These are phyloP conservation scores for Ahaetulla prasina DNA, from an alignment of 2,113 vertebrate genomes.

Conservation along the genomic window DNA sequence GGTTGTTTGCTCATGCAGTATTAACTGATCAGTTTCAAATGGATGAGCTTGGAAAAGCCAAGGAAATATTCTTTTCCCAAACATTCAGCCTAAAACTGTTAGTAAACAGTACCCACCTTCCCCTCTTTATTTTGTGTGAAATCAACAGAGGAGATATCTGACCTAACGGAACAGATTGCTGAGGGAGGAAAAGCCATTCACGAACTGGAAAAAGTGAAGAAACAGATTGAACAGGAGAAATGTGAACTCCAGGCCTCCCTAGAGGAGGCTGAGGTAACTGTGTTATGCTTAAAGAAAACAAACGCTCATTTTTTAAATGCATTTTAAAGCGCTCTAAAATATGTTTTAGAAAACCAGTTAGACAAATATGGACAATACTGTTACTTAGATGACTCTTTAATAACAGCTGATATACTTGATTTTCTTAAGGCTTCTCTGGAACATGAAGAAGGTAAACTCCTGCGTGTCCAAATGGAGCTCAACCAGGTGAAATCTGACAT, in stretches of 20 bases:
- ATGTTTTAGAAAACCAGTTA: not conserved
- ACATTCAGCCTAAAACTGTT: too few species aligned
- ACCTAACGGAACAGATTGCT: conserved; percentile 79
- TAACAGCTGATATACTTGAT: not conserved
- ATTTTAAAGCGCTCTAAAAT: not conserved
- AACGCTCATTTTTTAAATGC: not conserved
- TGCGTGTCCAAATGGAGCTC: conserved; percentile 71
- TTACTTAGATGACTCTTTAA: conserved; percentile 18
- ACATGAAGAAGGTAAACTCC: conserved; percentile 74
- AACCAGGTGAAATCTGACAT: conserved; percentile 73
- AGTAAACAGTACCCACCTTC: not conserved
- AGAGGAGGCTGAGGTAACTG: conserved; percentile 79
- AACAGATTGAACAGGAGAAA: conserved; percentile 79
- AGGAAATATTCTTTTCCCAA: not conserved
- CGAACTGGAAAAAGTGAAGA: conserved; percentile 87
- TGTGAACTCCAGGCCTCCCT: conserved; percentile 79
- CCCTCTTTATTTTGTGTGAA: not conserved
- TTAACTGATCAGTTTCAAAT: not conserved
- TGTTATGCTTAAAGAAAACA: not conserved
- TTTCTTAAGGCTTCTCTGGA: conserved; percentile 63
- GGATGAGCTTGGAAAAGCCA: not conserved
- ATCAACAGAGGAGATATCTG: conserved; percentile 80
- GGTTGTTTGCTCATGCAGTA: not conserved
- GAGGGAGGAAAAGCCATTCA: conserved; percentile 83
- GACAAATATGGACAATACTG: not conserved